Percentiles rank a stretch among this genome's conserved stretches.
These are phyloP conservation scores for Sinocyclocheilus rhinocerous DNA, from an alignment of 2,113 vertebrate species.

Conservation along the genomic window DNA sequence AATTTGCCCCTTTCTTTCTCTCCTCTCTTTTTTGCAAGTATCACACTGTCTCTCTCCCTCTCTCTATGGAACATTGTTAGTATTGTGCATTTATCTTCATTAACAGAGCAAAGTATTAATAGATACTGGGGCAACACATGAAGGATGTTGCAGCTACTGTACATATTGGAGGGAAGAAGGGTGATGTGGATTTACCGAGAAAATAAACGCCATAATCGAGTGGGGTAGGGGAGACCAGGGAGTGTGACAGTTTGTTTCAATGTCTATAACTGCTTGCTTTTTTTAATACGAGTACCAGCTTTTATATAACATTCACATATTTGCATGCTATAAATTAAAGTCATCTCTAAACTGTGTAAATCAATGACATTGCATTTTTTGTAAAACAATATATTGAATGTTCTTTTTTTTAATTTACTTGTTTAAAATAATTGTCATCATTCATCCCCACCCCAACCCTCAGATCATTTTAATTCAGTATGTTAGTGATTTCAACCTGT, in stretches of 20 bases:
- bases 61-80: slow-evolving; percentile 58
- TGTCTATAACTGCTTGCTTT: not conserved
- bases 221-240: slow-evolving; percentile 1
- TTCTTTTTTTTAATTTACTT: not conserved
- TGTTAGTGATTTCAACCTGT: not conserved
- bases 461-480: not conserved
- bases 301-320: not conserved
- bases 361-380: not conserved
- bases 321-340: not conserved
- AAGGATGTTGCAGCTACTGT: slow-evolving; percentile 57
- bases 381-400: too few species aligned
- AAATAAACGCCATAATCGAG: slow-evolving; percentile 49
- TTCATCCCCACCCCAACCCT: not conserved
- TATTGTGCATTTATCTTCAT: slow-evolving; percentile 72
- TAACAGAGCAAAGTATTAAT: slow-evolving; percentile 70
- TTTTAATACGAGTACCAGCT: not conserved
- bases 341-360: not conserved
- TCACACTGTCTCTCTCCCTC: slow-evolving; percentile 34
- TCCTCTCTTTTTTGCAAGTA: slow-evolving; percentile 17
- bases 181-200: slow-evolving; percentile 32
- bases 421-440: not conserved
- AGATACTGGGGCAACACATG: slow-evolving; percentile 63
- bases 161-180: slow-evolving; percentile 37
- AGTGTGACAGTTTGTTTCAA: not conserved
- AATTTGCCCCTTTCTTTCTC: slow-evolving; percentile 1